These are phyloP conservation scores for Rhagologus leucostigma DNA, from an alignment of 2,113 vertebrate species.

Conservation along the genomic window DNA sequence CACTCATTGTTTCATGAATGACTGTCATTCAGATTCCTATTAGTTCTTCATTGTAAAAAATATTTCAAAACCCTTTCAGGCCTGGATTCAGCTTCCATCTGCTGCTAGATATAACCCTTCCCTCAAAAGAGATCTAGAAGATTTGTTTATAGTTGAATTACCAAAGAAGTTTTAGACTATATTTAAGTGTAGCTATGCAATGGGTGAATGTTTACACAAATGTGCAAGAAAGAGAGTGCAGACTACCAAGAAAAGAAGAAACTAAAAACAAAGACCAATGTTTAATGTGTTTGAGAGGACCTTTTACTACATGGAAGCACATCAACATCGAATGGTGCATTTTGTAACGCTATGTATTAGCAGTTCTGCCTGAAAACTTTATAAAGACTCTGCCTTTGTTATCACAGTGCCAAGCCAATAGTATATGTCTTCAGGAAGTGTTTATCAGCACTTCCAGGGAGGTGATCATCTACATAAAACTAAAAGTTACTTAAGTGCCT, in stretches of 20 bases:
- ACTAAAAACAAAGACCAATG: neutral
- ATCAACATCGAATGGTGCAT: neutral
- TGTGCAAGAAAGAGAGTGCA: neutral
- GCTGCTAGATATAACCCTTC: neutral
- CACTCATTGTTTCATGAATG: neutral
- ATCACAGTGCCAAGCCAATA: neutral
- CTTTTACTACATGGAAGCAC: neutral
- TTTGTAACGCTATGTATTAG: neutral
- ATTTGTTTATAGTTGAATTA: neutral
- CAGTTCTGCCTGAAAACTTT: neutral
- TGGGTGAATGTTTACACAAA: neutral
- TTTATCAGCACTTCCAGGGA: neutral
- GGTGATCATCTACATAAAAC: neutral
- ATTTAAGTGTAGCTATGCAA: neutral
- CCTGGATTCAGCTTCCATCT: neutral
- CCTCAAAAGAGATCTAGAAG: neutral
- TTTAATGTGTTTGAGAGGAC: neutral
- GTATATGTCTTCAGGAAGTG: neutral
- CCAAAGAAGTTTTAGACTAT: neutral
- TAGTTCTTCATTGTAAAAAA: neutral
- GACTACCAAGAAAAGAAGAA: neutral
- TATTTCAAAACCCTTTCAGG: neutral
- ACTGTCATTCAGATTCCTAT: neutral
- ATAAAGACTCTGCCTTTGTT: neutral
- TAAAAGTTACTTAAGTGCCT: neutral